phyloP scores from a whole-genome alignment of 1,140 invertebrate genomes.

The Chymomyza costata region DNA sequence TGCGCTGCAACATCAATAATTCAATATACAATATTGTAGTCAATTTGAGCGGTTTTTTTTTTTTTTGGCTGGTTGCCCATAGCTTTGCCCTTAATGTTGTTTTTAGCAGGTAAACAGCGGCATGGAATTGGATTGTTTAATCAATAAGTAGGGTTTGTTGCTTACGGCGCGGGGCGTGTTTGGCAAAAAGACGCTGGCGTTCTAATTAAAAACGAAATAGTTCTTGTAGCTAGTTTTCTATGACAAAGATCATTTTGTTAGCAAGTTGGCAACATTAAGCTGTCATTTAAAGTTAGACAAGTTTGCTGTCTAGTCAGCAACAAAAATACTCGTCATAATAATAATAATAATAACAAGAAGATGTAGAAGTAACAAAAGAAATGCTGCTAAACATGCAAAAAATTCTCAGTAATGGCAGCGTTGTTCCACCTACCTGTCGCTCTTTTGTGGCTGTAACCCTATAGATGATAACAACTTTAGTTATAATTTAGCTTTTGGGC shows the following conservation, averaged over 20 bases:
- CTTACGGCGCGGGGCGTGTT: no score
- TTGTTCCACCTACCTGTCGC: neutral
- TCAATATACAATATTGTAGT: conserved; percentile 26
- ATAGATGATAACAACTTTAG: conserved; percentile 30
- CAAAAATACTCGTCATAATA: no score
- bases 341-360: neutral
- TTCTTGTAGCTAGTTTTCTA: no score
- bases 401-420: conserved; percentile 22
- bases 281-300: no score
- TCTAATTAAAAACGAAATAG: no score
- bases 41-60: conserved; percentile 9
- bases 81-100: conserved; percentile 22
- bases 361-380: no score
- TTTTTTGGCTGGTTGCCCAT: no score
- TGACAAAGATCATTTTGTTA: no score
- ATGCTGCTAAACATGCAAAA: conserved; percentile 10
- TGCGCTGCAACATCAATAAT: conserved; percentile 29
- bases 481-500: conserved; percentile 27
- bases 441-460: neutral
- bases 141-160: no score
- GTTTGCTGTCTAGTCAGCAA: neutral
- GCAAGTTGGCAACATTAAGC: no score
- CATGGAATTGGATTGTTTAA: neutral
- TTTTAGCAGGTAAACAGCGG: no score
- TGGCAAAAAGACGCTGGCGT: no score